phyloP scores from a whole-genome alignment of 2,797 vertebrate species.

The Fistularia tabacaria region DNA sequence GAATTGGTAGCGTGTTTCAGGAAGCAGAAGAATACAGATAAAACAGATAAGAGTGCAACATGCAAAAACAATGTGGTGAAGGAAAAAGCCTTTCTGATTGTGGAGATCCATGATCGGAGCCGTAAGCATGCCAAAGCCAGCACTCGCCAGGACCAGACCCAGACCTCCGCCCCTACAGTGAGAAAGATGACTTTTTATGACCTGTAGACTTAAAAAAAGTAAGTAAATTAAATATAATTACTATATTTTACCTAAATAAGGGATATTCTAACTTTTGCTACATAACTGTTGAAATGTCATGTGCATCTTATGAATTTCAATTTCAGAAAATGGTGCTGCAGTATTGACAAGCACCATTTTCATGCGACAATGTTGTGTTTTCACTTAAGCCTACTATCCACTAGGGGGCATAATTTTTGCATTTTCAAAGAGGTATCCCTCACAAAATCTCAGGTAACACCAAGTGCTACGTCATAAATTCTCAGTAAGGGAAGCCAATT shows the following conservation, averaged over 20 bases:
- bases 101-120: constrained; percentile 97
- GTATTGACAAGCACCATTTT: too few species aligned
- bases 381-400: constrained; percentile 21
- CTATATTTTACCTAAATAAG: too few species aligned
- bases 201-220: neutral
- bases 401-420: constrained; percentile 28
- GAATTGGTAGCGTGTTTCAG: constrained; percentile 86
- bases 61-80: constrained; percentile 96
- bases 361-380: too few species aligned
- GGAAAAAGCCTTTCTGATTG: constrained; percentile 98
- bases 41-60: constrained; percentile 98
- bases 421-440: constrained; percentile 16
- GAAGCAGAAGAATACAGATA: constrained; percentile 95
- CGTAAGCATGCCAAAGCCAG: constrained; percentile 93
- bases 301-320: too few species aligned
- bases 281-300: too few species aligned
- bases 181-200: constrained; percentile 1
- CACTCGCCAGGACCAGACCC: constrained; percentile 91
- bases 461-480: constrained; percentile 38
- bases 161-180: constrained; percentile 84
- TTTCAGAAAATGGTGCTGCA: too few species aligned
- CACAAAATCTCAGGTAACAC: constrained; percentile 32
- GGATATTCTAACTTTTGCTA: too few species aligned
- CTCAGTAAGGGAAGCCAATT: constrained; percentile 26
- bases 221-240: too few species aligned